phyloP scores from a whole-genome alignment of 2,888 invertebrate species.

The Tromatobia lineatoria region DNA sequence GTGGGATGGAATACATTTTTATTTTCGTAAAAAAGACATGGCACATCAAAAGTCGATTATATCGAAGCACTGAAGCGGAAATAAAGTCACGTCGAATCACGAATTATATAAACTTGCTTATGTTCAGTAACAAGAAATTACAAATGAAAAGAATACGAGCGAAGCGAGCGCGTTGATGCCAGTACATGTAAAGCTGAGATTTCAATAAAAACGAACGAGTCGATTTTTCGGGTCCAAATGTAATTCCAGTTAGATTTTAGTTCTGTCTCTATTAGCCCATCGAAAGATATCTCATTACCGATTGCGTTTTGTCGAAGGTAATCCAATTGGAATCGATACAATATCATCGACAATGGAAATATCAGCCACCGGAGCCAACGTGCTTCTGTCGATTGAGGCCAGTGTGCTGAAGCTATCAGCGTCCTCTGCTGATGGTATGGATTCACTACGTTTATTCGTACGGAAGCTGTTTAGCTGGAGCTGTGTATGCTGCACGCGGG shows the following conservation, averaged over 20 bases:
- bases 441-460: conserved; percentile 33
- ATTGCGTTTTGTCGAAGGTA: conserved; percentile 2
- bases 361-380: neutral
- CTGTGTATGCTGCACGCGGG: conserved; percentile 47
- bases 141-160: too few species aligned
- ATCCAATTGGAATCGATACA: conserved; percentile 18
- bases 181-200: too few species aligned
- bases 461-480: conserved; percentile 58
- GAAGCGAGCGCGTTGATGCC: too few species aligned
- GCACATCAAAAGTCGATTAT: too few species aligned
- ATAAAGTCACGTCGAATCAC: too few species aligned
- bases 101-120: too few species aligned
- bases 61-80: too few species aligned
- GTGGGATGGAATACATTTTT: too few species aligned
- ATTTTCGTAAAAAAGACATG: too few species aligned
- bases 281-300: neutral
- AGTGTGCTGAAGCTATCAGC: conserved; percentile 27
- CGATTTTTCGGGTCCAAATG: neutral
- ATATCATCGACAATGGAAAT: conserved; percentile 11
- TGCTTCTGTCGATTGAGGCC: conserved; percentile 27
- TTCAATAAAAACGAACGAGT: too few species aligned
- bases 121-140: too few species aligned
- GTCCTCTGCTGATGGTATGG: conserved; percentile 24
- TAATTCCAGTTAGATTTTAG: neutral
- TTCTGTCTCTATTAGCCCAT: neutral